Evolutionary conservation across 2,888 invertebrate genomes (phyloP).

Genomic region (Hipparchia semele): DNA sequence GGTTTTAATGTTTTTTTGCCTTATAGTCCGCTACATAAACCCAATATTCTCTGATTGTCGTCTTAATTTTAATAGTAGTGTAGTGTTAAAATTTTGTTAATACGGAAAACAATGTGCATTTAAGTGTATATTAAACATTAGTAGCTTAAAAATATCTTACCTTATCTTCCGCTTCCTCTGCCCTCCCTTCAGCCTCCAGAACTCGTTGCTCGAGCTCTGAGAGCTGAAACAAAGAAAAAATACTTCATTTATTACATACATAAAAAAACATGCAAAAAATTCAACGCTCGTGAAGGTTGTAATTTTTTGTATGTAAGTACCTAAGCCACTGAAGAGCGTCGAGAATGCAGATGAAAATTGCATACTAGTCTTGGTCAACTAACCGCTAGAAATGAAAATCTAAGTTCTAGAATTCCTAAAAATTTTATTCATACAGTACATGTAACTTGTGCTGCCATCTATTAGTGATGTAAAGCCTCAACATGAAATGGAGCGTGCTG

Average conservation of each 20-base stretch:
- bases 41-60: too few species aligned
- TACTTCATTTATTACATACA: too few species aligned
- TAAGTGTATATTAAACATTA: background rate
- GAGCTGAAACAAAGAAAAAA: conserved; percentile 86
- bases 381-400: conserved; percentile 20
- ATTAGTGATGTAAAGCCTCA: conserved; percentile 19
- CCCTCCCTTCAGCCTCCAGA: conserved; percentile 95
- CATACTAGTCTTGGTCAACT: conserved; percentile 22
- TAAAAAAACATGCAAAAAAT: background rate
- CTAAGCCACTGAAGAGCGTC: conserved; percentile 13
- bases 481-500: conserved; percentile 26
- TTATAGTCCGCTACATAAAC: too few species aligned
- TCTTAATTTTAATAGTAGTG: too few species aligned
- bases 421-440: background rate
- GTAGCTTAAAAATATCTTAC: conserved; percentile 75
- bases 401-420: background rate
- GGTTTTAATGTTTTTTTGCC: too few species aligned
- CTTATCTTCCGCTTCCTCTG: conserved; percentile 97
- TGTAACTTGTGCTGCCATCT: conserved; percentile 62
- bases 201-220: conserved; percentile 97
- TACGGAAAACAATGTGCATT: too few species aligned
- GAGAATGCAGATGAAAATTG: conserved; percentile 19
- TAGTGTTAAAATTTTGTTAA: too few species aligned
- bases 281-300: background rate
- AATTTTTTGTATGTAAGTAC: background rate